A percentile compares a stretch with the other conserved stretches of the same genome.
Conservation (phyloP, 2,797 vertebrate genomes). For the Acomys russatus region DNA sequence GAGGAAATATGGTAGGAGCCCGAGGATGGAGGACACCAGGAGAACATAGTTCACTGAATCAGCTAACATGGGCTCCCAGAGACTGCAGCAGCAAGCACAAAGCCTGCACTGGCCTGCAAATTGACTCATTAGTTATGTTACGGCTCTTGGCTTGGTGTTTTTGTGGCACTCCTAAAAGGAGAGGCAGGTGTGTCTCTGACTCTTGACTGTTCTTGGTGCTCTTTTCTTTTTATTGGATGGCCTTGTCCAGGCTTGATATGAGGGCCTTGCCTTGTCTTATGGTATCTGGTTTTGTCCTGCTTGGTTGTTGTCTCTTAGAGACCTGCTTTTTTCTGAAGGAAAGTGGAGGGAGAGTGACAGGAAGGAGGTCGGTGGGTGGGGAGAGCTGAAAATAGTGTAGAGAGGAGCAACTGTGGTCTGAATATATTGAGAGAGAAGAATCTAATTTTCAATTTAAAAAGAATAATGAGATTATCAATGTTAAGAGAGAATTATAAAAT, state of each 20-base stretch:
- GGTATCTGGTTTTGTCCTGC: neutral
- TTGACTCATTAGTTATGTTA: neutral
- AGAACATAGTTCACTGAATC: no score
- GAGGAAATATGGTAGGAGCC: neutral
- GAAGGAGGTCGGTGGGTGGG: no score
- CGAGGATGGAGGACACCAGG: neutral
- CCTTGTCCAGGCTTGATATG: no score
- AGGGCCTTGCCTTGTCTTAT: neutral
- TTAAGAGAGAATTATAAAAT: slow-evolving; percentile 62
- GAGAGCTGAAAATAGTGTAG: no score
- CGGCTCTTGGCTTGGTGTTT: neutral
- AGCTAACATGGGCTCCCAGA: no score
- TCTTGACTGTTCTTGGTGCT: no score
- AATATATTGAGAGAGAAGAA: neutral
- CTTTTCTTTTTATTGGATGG: neutral
- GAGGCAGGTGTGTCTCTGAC: neutral
- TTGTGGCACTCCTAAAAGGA: no score
- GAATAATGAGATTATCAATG: slow-evolving; percentile 18
- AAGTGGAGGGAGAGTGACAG: no score
- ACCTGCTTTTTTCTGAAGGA: neutral
- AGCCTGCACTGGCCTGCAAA: neutral
- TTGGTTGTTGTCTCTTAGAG: neutral
- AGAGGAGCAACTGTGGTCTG: neutral
- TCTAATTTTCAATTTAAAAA: neutral
- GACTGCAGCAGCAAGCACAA: neutral